Conservation (phyloP, 2,113 vertebrate genomes). For the Ceyx cyanopectus region DNA sequence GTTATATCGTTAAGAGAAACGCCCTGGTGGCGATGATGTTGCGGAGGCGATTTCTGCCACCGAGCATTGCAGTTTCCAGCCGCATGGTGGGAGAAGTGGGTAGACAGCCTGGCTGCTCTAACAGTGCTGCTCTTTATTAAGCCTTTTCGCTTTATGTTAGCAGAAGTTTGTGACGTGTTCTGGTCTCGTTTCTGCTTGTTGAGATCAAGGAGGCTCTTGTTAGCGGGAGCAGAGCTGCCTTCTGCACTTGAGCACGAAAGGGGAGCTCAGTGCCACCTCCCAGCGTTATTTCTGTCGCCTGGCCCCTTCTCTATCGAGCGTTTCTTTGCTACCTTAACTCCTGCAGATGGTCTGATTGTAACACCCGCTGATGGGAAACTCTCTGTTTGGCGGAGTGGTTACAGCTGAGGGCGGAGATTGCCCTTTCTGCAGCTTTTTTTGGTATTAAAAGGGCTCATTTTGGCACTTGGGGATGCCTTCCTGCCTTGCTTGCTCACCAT, state of each 20-base stretch:
- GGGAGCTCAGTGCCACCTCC: neutral
- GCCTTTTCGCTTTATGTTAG: neutral
- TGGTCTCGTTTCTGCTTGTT: neutral
- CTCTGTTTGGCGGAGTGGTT: neutral
- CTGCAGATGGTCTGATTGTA: neutral
- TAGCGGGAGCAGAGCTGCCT: neutral
- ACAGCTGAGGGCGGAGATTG: neutral
- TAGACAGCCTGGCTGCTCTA: rapidly evolving
- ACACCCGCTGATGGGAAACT: neutral
- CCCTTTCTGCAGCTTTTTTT: neutral
- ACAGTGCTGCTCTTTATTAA: neutral
- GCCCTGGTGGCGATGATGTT: neutral
- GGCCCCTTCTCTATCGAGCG: rapidly evolving
- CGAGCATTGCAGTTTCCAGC: neutral
- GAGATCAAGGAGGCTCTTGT: neutral
- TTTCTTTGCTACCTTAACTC: neutral
- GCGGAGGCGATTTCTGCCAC: neutral
- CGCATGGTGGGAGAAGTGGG: neutral
- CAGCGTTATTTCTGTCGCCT: rapidly evolving
- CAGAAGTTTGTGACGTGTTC: neutral
- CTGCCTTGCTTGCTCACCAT: neutral
- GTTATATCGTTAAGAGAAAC: neutral
- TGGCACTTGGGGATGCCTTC: neutral
- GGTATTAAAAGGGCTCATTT: neutral
- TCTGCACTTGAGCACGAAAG: neutral